Evolutionary conservation across 2,888 invertebrate species (phyloP), one percentile per base, ranked within the genome.

Genomic region (Melinaea marsaeus): DNA sequence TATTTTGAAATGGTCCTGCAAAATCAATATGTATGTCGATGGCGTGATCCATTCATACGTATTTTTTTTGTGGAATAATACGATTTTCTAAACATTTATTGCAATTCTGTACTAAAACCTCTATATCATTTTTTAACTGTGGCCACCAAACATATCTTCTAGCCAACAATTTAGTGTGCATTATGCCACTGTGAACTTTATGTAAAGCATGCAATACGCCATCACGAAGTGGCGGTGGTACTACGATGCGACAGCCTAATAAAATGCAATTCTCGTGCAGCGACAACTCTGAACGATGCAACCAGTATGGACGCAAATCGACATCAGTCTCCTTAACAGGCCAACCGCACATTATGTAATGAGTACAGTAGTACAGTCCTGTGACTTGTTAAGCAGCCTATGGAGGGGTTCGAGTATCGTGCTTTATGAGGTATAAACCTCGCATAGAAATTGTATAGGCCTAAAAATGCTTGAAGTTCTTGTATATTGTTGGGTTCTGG

Each of bases 371-470:
- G 69, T 71, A 3, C 66, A 60, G 4, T 60, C 45, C 13, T 66
- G 62, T 57, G 55, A 62, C 22, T 32, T 33, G 22, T 68, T 69
- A 37, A 70, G 57, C 60, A 70, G 57, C 47, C 68, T 55, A 57
- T 72, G 69, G 33, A 71, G 59, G 13, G 69, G 72, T 61, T 72
- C 70, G 6, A 72, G 42, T 4, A 71, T n/a, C 3, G 70, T 68
- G 71, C 66, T 55, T 72, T 70, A 13, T 69, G 65, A 7, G 68
- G 70, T 37, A 37, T 37, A 37, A 72, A 71, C 42, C 69, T 65
- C 51, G 73, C 70, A 59, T 73, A 73, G 51, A 73, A 75, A 57
- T 73, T 75, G 37, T 69, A 69, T 4, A 74, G 47, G 1, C 71
- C 73, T 6, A 72, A 55, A 55, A 55, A 55, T 13, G 55, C n/a